Conservation (phyloP, 1,140 invertebrate genomes). For the Temnothorax curvispinosus region DNA sequence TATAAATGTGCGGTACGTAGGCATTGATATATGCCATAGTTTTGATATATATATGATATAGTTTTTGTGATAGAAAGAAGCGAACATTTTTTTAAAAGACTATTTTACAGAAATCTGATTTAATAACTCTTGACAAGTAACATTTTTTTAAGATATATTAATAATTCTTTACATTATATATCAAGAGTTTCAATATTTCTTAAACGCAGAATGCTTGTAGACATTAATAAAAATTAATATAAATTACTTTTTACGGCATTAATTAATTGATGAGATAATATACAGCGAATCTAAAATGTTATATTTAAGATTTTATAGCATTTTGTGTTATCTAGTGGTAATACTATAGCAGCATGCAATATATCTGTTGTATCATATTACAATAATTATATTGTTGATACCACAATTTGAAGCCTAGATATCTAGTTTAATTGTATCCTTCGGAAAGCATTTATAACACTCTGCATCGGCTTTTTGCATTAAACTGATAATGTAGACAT, state of each 20-base stretch:
- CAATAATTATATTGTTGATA: background rate
- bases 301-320: background rate
- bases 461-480: background rate
- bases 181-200: background rate
- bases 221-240: background rate
- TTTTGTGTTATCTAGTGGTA: background rate
- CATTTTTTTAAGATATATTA: background rate
- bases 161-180: background rate
- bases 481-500: background rate
- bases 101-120: background rate
- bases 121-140: slow-evolving; percentile 1
- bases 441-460: background rate
- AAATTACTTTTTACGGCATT: background rate
- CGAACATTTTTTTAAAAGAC: background rate
- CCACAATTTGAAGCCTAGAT: background rate
- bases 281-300: background rate
- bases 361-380: background rate
- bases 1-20: slow-evolving; percentile 20
- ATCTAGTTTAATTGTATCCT: background rate
- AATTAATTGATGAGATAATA: background rate
- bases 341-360: background rate
- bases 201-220: no score
- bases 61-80: background rate
- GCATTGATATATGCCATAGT: background rate
- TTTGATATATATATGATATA: no score